These are phyloP conservation scores for Anisognathus igniventris DNA, from an alignment of 2,797 vertebrate species.

Conservation along the genomic window DNA sequence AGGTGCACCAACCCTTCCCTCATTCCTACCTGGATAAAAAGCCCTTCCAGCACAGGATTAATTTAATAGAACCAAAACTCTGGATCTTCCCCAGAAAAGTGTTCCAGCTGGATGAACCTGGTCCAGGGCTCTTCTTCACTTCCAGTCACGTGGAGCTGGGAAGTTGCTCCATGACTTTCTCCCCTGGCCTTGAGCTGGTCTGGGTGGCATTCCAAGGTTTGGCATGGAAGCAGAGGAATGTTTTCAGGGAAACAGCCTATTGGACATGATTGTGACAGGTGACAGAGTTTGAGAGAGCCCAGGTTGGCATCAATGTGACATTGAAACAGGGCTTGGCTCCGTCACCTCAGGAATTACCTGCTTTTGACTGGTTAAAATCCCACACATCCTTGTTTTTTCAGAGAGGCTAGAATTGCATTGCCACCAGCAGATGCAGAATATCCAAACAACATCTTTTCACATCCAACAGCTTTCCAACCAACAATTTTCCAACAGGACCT, in stretches of 20 bases:
- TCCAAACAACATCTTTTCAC: not conserved
- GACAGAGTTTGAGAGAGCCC: not conserved
- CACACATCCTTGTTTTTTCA: not conserved
- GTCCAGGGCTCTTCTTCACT: not conserved
- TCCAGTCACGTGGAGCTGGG: not conserved
- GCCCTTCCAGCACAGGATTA: not conserved
- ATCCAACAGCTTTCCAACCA: not conserved
- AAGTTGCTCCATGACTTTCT: not conserved
- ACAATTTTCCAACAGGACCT: not conserved
- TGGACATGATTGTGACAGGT: not conserved
- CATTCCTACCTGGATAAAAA: not conserved
- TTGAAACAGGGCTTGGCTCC: fast-evolving
- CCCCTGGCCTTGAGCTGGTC: not conserved
- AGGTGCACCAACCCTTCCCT: not conserved
- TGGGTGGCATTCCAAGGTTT: not conserved
- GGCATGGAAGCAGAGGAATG: not conserved
- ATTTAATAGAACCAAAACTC: not conserved
- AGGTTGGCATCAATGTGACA: fast-evolving
- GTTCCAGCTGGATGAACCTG: not conserved
- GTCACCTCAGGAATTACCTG: not conserved
- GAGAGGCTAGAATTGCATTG: not conserved
- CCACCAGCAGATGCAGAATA: not conserved
- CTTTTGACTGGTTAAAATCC: not conserved
- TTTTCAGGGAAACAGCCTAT: not conserved
- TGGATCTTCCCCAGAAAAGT: not conserved